A percentile compares a stretch with the other conserved stretches of the same genome.
Conservation (phyloP, 1,140 invertebrate genomes). For the Anoplophora glabripennis region DNA sequence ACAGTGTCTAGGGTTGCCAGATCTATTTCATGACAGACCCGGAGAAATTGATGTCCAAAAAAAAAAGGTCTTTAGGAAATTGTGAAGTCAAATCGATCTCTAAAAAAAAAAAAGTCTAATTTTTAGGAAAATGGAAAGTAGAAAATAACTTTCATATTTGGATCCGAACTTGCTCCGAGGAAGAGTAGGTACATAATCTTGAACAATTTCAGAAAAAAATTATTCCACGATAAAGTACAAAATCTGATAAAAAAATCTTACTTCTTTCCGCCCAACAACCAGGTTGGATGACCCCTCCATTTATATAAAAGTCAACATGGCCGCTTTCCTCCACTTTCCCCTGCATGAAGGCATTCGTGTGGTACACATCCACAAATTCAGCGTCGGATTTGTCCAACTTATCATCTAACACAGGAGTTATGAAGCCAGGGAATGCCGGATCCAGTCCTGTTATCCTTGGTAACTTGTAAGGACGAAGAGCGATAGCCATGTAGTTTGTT, state of each 20-base stretch:
- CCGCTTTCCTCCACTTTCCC: slow-evolving; percentile 62
- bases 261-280: slow-evolving; percentile 55
- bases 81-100: too few relatives aligned
- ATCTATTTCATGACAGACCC: too few relatives aligned
- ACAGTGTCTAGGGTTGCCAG: too few relatives aligned
- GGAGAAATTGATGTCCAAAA: too few relatives aligned
- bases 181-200: too few relatives aligned
- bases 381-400: slow-evolving; percentile 70
- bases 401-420: slow-evolving; percentile 52
- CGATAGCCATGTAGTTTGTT: slow-evolving; percentile 57
- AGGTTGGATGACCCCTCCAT: slow-evolving; percentile 67
- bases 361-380: slow-evolving; percentile 70
- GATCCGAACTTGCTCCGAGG: too few relatives aligned
- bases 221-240: neutral
- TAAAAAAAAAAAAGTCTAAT: too few relatives aligned
- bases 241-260: slow-evolving; percentile 12
- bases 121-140: too few relatives aligned
- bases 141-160: too few relatives aligned
- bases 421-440: slow-evolving; percentile 66
- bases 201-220: neutral
- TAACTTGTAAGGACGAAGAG: slow-evolving; percentile 53
- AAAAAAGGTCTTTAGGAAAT: too few relatives aligned
- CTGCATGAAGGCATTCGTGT: slow-evolving; percentile 69
- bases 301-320: slow-evolving; percentile 72
- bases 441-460: slow-evolving; percentile 64